Evolutionary conservation across 2,797 vertebrate genomes (phyloP), one percentile per base, ranked within the genome.

Genomic region (Protonibea diacanthus): DNA sequence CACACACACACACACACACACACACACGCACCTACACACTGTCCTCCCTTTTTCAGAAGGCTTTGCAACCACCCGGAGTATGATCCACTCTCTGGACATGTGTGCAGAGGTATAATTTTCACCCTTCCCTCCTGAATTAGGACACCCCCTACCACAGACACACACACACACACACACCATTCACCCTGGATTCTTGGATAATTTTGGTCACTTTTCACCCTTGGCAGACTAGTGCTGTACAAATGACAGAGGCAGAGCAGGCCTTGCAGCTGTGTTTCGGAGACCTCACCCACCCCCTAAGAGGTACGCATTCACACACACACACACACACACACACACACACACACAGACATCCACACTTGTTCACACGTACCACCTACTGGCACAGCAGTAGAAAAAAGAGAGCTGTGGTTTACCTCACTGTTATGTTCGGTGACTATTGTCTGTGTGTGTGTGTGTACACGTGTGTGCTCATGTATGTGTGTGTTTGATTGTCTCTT

Each of bases 21-120:
- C 64, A 45, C 17, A 52, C 66, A 62, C 38, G 45, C 45, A 64
- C 27, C 13, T 13, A 93, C 93, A 93, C 72, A 87, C 77, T 71
- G 60, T 79, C 65, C 56, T 85, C 81, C 59, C 61, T 87, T 82
- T 85, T 81, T 93, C 86, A 81, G 80, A 80, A 58, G 86, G 93
- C 92, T 92, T 90, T 84, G 71, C 89, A 94, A 90, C 88, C 86
- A 83, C 94, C 92, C 25, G 6, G 86, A 85, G 90, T 72, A 84
- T 88, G 87, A 91, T 92, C 88, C 82, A 92, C 90, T 93, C 94
- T 94, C 92, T 92, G 92, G 93, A 95, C 95, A 95, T 95, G 94
- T 95, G 94, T 93, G 91, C 93, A 96, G 94, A 94, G 95, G 95
- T 94, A 93, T 95, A 95, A 97, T 97, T 97, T 97, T 96, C 95